phyloP scores from a whole-genome alignment of 2,888 invertebrate genomes.

The Caenorhabditis drosophilae region DNA sequence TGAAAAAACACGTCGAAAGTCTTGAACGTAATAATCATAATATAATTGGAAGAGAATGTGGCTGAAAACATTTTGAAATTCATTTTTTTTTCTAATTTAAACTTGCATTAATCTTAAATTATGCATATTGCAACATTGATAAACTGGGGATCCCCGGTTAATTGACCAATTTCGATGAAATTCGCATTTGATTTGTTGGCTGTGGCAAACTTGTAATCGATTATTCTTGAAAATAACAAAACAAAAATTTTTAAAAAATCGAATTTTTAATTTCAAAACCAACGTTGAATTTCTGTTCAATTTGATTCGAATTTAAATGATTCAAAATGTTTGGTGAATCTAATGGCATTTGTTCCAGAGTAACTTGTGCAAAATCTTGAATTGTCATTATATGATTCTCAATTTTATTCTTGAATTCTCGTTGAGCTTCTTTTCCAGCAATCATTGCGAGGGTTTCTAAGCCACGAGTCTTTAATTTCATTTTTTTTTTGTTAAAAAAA shows the following conservation, averaged over 20 bases:
- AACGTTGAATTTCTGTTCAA: not conserved
- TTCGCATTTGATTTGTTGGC: not conserved
- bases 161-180: not conserved
- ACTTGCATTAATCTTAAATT: not conserved
- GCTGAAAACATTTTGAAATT: not conserved
- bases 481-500: not conserved
- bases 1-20: not conserved
- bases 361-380: no score
- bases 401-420: not conserved
- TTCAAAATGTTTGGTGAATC: not conserved
- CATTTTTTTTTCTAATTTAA: not conserved
- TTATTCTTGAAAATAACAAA: not conserved
- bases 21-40: no score
- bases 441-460: slow-evolving; percentile 1
- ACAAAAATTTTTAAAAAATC: not conserved
- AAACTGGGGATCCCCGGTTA: not conserved
- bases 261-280: not conserved
- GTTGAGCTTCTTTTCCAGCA: slow-evolving; percentile 2
- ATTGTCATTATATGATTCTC: not conserved
- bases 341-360: no score
- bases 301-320: no score
- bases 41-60: not conserved
- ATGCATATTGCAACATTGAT: not conserved
- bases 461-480: slow-evolving; percentile 8
- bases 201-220: not conserved